Percentiles rank a stretch among this genome's conserved stretches.
These are phyloP conservation scores for Haemorhous mexicanus DNA, from an alignment of 2,113 vertebrate genomes.

Conservation along the genomic window DNA sequence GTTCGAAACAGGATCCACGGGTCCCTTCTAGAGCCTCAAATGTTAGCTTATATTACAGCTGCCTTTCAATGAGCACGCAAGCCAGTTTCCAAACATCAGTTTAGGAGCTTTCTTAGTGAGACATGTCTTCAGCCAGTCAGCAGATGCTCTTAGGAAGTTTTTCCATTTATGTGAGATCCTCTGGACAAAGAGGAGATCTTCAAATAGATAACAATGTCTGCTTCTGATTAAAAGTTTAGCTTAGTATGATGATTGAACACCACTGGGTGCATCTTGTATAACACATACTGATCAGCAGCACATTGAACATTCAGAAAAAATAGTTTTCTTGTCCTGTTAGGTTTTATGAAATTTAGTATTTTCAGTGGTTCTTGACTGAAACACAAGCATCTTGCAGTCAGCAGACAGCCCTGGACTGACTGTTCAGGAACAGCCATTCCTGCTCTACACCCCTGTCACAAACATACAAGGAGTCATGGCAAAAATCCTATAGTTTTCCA, in stretches of 20 bases:
- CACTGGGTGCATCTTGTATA: neutral
- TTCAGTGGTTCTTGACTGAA: neutral
- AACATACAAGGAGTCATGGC: neutral
- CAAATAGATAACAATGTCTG: neutral
- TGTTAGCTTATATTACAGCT: neutral
- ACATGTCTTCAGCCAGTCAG: neutral
- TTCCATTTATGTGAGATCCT: neutral
- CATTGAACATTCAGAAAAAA: neutral
- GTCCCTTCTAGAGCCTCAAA: neutral
- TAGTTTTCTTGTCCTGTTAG: neutral
- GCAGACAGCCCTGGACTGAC: neutral
- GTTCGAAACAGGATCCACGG: neutral
- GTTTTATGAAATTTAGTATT: neutral
- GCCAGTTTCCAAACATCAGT: neutral
- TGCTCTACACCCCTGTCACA: neutral
- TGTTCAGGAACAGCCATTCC: neutral
- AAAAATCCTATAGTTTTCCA: neutral
- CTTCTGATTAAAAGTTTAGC: constrained; percentile 16
- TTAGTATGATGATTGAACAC: neutral
- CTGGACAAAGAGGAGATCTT: constrained; percentile 21
- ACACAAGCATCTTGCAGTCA: neutral
- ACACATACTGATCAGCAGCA: neutral
- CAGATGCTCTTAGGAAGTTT: neutral
- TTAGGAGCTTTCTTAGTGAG: neutral
- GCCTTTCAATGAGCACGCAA: neutral